Conservation (phyloP, 2,113 vertebrate species). For the Perca fluviatilis region DNA sequence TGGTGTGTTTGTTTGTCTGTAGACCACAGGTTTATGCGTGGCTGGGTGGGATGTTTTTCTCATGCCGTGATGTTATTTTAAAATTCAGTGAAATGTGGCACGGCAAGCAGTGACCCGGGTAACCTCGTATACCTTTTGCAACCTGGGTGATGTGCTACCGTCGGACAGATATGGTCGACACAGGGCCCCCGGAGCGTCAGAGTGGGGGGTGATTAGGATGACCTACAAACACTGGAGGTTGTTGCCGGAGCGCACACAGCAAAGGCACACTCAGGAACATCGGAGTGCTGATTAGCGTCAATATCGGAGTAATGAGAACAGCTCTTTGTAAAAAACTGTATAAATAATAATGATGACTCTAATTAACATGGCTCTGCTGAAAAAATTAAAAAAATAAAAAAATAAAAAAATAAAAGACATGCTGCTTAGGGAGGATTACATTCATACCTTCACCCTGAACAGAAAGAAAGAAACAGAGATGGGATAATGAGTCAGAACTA, state of each 20-base stretch:
- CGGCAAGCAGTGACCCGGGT: slow-evolving; percentile 6
- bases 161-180: slow-evolving; percentile 38
- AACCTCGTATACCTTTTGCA: slow-evolving; percentile 18
- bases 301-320: slow-evolving; percentile 46
- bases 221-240: slow-evolving; percentile 47
- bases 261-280: slow-evolving; percentile 7
- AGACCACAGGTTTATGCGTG: not conserved
- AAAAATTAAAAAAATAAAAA: slow-evolving; percentile 34
- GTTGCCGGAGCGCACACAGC: not conserved
- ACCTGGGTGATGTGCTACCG: slow-evolving; percentile 24
- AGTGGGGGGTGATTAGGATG: slow-evolving; percentile 51
- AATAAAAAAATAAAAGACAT: slow-evolving; percentile 19
- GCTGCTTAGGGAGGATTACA: slow-evolving; percentile 18
- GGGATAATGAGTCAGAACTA: slow-evolving; percentile 14
- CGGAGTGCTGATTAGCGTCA: slow-evolving; percentile 36
- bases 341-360: slow-evolving; percentile 32
- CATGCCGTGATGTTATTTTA: not conserved
- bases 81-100: slow-evolving; percentile 19
- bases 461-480: not conserved
- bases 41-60: not conserved
- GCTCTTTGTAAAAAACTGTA: slow-evolving; percentile 28
- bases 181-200: slow-evolving; percentile 4
- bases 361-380: slow-evolving; percentile 38
- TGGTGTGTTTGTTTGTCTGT: not conserved
- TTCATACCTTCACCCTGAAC: not conserved